Percentiles rank a stretch among this genome's conserved stretches.
Evolutionary conservation across 2,113 vertebrate genomes (phyloP).

Genomic region (Rhinogobius similis): DNA sequence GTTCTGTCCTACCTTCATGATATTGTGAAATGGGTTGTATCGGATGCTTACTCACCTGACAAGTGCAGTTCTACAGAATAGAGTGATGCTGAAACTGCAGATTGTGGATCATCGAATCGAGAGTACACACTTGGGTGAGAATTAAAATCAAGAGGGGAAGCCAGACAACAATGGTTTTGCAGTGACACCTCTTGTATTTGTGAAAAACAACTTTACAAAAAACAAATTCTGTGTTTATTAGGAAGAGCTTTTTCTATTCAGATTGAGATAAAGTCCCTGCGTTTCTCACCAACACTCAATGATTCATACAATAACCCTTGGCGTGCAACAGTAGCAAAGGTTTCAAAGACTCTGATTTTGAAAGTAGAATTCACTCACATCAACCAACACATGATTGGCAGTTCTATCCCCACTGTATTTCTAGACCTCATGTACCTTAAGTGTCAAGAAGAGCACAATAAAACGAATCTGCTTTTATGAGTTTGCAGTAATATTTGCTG

Average conservation of each 20-base stretch:
- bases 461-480: no score
- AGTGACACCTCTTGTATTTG: constrained; percentile 1
- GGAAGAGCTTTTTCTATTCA: not conserved
- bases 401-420: no score
- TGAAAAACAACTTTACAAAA: not conserved
- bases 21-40: not conserved
- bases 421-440: no score
- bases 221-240: not conserved
- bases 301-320: no score
- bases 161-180: not conserved
- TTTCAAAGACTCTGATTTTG: no score
- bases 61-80: not conserved
- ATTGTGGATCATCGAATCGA: not conserved
- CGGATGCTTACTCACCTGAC: not conserved
- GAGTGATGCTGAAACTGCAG: not conserved
- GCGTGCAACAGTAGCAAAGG: no score
- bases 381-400: no score
- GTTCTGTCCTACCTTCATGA: not conserved
- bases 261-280: not conserved
- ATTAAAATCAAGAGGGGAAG: not conserved
- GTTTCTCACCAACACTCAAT: no score
- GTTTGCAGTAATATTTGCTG: no score
- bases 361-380: no score
- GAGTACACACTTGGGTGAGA: not conserved
- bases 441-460: no score